These are phyloP conservation scores for Flexamia atlantica DNA, from an alignment of 2,888 invertebrate species.

Conservation along the genomic window DNA sequence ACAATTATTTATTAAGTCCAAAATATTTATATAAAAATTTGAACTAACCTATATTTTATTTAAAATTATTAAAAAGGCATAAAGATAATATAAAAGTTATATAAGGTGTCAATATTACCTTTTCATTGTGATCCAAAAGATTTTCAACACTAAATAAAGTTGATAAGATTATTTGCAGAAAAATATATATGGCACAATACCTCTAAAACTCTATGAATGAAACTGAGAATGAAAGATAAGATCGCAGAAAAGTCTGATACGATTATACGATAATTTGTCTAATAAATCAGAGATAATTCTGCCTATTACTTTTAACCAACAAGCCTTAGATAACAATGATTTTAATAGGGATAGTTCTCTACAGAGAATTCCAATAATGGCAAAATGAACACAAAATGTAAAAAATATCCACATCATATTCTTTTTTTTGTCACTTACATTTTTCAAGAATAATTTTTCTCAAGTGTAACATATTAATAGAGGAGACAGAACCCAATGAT, in stretches of 20 bases:
- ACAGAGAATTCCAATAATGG: constrained; percentile 23
- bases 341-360: not conserved
- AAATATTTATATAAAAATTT: too few relatives aligned
- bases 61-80: too few relatives aligned
- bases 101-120: not conserved
- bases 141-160: not conserved
- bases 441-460: not conserved
- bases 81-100: too few relatives aligned
- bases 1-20: too few relatives aligned
- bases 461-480: not conserved
- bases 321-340: not conserved
- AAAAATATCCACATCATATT: not conserved
- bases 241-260: not conserved
- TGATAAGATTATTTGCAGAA: not conserved
- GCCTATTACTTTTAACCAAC: not conserved
- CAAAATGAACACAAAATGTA: not conserved
- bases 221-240: constrained; percentile 29
- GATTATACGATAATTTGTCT: constrained; percentile 30
- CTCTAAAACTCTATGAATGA: constrained; percentile 4
- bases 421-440: not conserved
- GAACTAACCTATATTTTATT: too few relatives aligned
- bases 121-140: not conserved
- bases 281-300: constrained; percentile 16
- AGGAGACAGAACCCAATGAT: too few relatives aligned
- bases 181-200: not conserved